Base-by-base conservation (phyloP, 2,113 vertebrate species). In the Trogon melanurus region DNA sequence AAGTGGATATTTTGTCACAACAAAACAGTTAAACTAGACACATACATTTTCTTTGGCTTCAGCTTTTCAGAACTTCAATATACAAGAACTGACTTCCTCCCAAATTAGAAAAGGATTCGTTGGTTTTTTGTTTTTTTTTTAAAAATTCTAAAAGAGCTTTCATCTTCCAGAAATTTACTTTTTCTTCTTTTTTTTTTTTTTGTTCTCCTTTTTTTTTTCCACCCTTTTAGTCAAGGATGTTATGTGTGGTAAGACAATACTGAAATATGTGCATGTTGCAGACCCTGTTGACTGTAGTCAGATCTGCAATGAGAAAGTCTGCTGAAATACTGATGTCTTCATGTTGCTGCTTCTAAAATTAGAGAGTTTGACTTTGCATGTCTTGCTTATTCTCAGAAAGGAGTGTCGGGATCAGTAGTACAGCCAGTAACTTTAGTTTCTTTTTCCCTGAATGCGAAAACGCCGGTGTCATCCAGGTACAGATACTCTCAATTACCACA, bases 1-100 rank as follows among this genome's bases (percentile, higher is more conserved):
- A 89, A 93, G 45, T 91, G 89, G 26, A 12, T 87, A 72, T 95
- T 89, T 95, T 94, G 71, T 93, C 87, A 91, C 67, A 93, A 79
- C 91, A 91, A 60, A 92, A 47, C 60, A 64, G 44, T 89, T 82
- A 78, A 71, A 72, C 23, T 16, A 92, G 73, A 34, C 61, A 32
- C 41, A 17, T 22, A 20, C 8, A 1, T 11, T 92, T 78, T 64
- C n/a, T 73, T 54, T 88, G 58, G 9, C 44, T 91, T 58, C 26
- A 48, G 45, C 47, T 88, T 91, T 79, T 8, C 12, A 23, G 64
- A 85, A 15, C 44, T 36, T 36, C 36, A 12, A 12, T 48, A 30
- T n/a, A 57, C 27, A 75, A 82, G 23, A 85, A 23, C 50, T 76
- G 8, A 23, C 50, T 76, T 8, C 6, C 10, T 30, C 26, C 25